These are phyloP conservation scores for Hystrix brachyura DNA, from an alignment of 2,113 vertebrate species.

Conservation along the genomic window DNA sequence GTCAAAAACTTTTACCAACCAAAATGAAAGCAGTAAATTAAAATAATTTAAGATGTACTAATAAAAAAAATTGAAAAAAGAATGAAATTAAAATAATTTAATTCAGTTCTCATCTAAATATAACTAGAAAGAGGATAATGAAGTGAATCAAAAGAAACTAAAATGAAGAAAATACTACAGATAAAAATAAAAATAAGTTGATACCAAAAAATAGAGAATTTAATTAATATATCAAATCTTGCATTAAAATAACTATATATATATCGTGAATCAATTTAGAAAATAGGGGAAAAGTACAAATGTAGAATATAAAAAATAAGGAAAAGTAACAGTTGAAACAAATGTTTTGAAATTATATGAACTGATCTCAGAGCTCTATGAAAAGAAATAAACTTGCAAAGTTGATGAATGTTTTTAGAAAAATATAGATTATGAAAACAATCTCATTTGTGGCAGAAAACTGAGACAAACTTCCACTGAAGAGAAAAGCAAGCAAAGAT, in stretches of 20 bases:
- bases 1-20: not conserved
- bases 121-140: not conserved
- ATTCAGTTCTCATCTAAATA: not conserved
- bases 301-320: not conserved
- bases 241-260: not conserved
- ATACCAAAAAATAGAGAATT: not conserved
- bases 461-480: not conserved
- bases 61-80: not conserved
- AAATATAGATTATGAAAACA: not conserved
- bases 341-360: not conserved
- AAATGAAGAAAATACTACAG: not conserved
- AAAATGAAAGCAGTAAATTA: not conserved
- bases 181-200: not conserved
- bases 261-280: not conserved
- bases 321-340: not conserved
- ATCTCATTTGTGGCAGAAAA: not conserved
- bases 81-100: not conserved
- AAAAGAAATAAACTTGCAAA: constrained; percentile 5
- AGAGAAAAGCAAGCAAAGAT: not conserved
- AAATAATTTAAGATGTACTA: too few species aligned
- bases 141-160: not conserved
- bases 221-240: not conserved
- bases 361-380: not conserved
- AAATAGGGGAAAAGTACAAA: not conserved
- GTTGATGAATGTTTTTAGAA: not conserved